Evolutionary conservation across 2,797 vertebrate species (phyloP).

Genomic region (Karalla daura): DNA sequence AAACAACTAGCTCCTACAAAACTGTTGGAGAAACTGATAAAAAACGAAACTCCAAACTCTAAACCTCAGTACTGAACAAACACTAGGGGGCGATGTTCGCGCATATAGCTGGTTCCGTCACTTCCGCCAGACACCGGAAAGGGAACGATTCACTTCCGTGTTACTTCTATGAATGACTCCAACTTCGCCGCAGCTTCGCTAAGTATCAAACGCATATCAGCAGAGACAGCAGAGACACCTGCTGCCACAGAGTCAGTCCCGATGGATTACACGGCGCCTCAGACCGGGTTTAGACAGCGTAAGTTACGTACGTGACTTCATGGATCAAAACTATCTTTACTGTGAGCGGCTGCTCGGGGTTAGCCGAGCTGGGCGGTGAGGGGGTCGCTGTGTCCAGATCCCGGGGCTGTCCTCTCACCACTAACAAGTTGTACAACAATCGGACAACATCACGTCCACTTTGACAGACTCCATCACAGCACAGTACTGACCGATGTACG

Average conservation of each 20-base stretch:
- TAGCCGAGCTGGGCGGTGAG: neutral
- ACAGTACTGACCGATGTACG: too few relatives aligned
- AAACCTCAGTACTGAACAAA: neutral
- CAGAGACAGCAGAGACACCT: neutral
- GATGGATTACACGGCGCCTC: slow-evolving; percentile 78
- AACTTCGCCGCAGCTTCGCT: slow-evolving; percentile 15
- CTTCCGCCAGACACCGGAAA: neutral
- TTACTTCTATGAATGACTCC: slow-evolving; percentile 50
- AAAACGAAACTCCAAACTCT: too few relatives aligned
- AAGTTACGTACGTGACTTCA: slow-evolving; percentile 83
- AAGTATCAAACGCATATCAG: neutral
- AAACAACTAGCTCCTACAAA: too few relatives aligned
- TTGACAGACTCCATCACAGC: fast-evolving
- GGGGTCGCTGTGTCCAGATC: neutral
- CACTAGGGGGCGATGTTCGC: slow-evolving; percentile 23
- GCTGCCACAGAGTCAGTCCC: neutral
- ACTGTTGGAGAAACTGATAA: neutral
- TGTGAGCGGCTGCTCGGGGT: neutral
- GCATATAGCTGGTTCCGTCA: neutral
- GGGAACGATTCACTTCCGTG: slow-evolving; percentile 51
- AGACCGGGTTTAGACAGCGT: slow-evolving; percentile 85
- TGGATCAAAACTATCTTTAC: neutral
- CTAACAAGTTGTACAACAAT: neutral
- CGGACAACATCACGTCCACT: neutral
- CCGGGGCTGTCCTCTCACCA: neutral